Evolutionary conservation across 2,888 invertebrate genomes (phyloP).

Genomic region (Arctia plantaginis): DNA sequence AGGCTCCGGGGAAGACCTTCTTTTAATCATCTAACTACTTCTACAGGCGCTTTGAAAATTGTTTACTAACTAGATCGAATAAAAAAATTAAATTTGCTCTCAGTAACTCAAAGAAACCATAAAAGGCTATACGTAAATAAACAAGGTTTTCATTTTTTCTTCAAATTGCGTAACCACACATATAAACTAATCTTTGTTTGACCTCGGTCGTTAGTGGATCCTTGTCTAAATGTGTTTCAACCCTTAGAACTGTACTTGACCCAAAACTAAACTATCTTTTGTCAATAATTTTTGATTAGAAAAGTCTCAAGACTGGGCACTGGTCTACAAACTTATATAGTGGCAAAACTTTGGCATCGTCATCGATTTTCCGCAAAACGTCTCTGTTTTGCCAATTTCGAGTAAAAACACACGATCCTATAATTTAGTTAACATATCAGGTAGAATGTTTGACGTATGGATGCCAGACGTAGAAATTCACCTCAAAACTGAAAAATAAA

Average conservation of each 20-base stretch:
- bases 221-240: constrained; percentile 14
- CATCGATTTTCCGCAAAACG: constrained; percentile 33
- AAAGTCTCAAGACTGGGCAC: constrained; percentile 37
- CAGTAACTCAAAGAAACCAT: background rate
- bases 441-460: too few relatives aligned
- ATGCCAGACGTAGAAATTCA: too few relatives aligned
- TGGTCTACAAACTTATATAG: constrained; percentile 42
- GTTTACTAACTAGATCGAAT: background rate
- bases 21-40: background rate
- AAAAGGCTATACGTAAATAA: background rate
- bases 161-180: background rate
- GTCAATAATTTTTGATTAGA: constrained; percentile 49
- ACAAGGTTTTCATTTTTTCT: background rate
- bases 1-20: background rate
- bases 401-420: constrained; percentile 13
- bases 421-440: background rate
- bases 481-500: too few relatives aligned
- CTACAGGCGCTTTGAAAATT: background rate
- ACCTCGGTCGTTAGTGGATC: background rate
- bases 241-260: constrained; percentile 24
- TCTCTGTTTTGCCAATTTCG: constrained; percentile 20
- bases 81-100: background rate
- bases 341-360: constrained; percentile 32
- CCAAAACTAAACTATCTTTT: constrained; percentile 39
- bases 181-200: background rate